Percentiles rank a stretch among this genome's conserved stretches.
phyloP scores from a whole-genome alignment of 2,797 vertebrate species.

The Ctenosaura bakeri region DNA sequence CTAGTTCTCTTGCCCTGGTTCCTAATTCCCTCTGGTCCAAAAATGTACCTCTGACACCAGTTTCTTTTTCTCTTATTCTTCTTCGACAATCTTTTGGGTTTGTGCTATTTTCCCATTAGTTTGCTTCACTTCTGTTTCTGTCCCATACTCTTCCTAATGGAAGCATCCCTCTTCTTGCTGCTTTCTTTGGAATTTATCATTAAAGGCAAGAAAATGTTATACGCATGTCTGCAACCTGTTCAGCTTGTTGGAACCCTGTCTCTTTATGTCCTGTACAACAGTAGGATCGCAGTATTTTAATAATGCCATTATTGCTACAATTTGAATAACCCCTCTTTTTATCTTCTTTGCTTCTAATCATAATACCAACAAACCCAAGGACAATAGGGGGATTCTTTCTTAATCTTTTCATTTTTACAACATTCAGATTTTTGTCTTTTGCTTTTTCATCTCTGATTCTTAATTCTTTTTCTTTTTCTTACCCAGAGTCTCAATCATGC shows the following conservation, averaged over 20 bases:
- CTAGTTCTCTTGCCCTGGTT: slow-evolving; percentile 14
- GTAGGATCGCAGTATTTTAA: background rate
- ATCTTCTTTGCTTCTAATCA: background rate
- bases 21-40: background rate
- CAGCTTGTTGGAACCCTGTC: background rate
- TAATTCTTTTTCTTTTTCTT: background rate
- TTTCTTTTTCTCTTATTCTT: background rate
- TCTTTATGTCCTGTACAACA: slow-evolving; percentile 16
- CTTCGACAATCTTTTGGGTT: background rate
- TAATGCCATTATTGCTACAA: background rate
- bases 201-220: background rate
- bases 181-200: slow-evolving; percentile 3
- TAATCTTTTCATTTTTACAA: background rate
- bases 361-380: background rate
- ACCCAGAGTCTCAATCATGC: no score
- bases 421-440: background rate
- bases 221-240: background rate
- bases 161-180: background rate
- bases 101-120: background rate
- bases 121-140: background rate
- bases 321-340: background rate
- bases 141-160: background rate
- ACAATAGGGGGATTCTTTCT: background rate
- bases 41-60: background rate
- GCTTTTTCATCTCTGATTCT: no score